A percentile compares a stretch with the other conserved stretches of the same genome.
These are phyloP conservation scores for Grapholita molesta DNA, from an alignment of 1,140 invertebrate genomes.

Conservation along the genomic window DNA sequence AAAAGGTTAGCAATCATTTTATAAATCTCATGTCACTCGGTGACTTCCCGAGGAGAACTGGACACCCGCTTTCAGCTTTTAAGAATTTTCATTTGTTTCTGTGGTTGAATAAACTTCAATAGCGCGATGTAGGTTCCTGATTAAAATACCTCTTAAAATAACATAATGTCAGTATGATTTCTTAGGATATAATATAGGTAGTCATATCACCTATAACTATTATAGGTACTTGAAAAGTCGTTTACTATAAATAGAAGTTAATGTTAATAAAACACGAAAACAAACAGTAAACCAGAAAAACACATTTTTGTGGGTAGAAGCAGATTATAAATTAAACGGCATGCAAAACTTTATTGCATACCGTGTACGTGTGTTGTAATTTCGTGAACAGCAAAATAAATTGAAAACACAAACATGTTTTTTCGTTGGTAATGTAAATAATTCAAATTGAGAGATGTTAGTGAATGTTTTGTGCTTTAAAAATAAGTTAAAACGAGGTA, in stretches of 20 bases:
- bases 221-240: no score
- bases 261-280: no score
- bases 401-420: no score
- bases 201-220: no score
- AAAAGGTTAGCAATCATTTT: slow-evolving; percentile 29
- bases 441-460: not conserved
- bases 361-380: no score
- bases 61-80: slow-evolving; percentile 34
- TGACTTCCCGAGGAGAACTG: slow-evolving; percentile 47
- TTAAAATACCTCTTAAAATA: slow-evolving; percentile 27
- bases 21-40: slow-evolving; percentile 30
- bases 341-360: no score
- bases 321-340: no score
- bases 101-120: slow-evolving; percentile 24
- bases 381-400: no score
- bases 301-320: no score
- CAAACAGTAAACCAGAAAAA: no score
- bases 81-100: not conserved
- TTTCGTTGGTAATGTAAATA: not conserved
- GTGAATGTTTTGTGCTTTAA: not conserved
- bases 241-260: no score
- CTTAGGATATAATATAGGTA: no score
- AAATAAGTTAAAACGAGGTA: not conserved
- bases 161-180: slow-evolving; percentile 18
- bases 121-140: slow-evolving; percentile 32